Evolutionary conservation across 2,888 invertebrate species (phyloP).

Genomic region (Oxycera nigricornis): DNA sequence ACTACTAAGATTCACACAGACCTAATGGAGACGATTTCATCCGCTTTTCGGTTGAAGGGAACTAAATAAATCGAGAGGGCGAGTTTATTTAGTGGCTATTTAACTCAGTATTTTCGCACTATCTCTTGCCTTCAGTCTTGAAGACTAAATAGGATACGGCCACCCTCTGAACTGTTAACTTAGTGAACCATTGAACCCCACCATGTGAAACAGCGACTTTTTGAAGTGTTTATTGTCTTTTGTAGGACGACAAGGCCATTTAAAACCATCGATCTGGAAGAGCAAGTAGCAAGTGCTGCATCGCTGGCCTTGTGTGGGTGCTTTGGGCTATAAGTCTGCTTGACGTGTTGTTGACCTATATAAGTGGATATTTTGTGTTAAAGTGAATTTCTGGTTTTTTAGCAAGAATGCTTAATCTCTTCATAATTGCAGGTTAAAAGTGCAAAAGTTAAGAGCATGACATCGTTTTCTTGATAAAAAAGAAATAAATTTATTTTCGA

Average conservation of each 20-base stretch:
- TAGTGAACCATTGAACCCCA: slow-evolving; percentile 15
- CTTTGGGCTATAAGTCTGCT: neutral
- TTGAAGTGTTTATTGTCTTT: slow-evolving; percentile 27
- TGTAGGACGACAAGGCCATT: slow-evolving; percentile 16
- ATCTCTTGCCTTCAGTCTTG: neutral
- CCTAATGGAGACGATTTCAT: neutral
- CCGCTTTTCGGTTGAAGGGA: too few species aligned
- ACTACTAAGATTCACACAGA: slow-evolving; percentile 1
- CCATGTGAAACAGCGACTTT: slow-evolving; percentile 23
- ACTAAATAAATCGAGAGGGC: too few species aligned
- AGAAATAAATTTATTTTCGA: too few species aligned
- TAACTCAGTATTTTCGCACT: neutral
- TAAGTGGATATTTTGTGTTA: neutral
- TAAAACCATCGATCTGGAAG: slow-evolving; percentile 17
- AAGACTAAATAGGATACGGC: neutral
- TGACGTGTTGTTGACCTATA: slow-evolving; percentile 23
- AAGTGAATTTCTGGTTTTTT: too few species aligned
- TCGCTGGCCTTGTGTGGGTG: neutral
- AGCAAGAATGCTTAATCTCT: too few species aligned
- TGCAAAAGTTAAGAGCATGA: too few species aligned
- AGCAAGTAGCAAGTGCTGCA: neutral
- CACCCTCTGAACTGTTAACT: neutral
- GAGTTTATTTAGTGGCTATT: too few species aligned
- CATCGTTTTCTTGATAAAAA: too few species aligned
- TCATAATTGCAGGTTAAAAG: too few species aligned